phyloP scores from a whole-genome alignment of 2,113 vertebrate genomes.

The Nycticebus coucang region DNA sequence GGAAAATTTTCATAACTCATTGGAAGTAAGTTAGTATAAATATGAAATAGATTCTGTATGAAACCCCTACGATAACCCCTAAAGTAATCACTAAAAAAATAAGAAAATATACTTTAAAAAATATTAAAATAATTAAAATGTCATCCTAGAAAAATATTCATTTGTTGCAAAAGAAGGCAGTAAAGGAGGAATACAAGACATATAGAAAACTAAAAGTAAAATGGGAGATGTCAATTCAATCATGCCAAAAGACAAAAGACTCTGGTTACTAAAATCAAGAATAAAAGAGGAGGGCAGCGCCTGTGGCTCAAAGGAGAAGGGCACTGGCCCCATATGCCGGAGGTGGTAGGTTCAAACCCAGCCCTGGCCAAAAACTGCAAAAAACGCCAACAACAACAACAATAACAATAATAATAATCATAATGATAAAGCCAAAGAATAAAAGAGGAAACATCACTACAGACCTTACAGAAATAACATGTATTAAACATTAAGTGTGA shows the following conservation, averaged over 20 bases:
- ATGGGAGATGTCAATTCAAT: background rate
- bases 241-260: background rate
- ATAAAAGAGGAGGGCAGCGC: no score
- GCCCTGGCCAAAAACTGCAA: no score
- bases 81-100: background rate
- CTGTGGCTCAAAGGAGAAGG: no score
- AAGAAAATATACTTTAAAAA: background rate
- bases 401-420: no score
- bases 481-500: background rate
- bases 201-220: background rate
- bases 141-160: background rate
- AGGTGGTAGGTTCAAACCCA: no score
- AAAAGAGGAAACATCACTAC: no score
- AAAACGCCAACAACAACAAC: no score
- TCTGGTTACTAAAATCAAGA: no score
- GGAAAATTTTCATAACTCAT: background rate
- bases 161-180: background rate
- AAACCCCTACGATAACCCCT: background rate
- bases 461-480: no score
- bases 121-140: background rate
- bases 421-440: no score
- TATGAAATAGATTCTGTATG: background rate
- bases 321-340: no score
- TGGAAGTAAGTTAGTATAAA: conserved; percentile 14
- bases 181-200: background rate